Evolutionary conservation across 2,113 vertebrate genomes (phyloP).

Genomic region (Gobius niger): DNA sequence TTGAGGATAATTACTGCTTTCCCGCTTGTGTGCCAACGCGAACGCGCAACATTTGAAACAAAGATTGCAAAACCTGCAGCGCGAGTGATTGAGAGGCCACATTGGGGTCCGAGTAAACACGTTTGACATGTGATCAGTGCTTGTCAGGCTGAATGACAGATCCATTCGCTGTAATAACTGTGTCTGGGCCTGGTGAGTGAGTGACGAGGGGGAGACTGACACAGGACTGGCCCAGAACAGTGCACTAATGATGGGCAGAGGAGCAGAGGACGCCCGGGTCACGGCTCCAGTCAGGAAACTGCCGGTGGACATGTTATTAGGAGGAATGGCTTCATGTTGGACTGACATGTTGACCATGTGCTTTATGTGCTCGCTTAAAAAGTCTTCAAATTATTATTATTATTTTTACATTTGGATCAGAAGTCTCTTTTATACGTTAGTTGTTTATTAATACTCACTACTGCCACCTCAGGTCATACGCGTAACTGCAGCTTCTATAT

Average conservation of each 20-base stretch:
- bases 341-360: too few species aligned
- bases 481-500: too few species aligned
- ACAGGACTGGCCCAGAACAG: background rate
- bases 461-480: too few species aligned
- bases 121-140: background rate
- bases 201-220: background rate
- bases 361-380: too few species aligned
- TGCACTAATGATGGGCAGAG: background rate
- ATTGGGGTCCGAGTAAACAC: background rate
- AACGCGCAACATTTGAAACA: too few species aligned
- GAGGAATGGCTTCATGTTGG: too few species aligned
- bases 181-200: background rate
- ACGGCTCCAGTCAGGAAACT: background rate
- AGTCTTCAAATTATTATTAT: too few species aligned
- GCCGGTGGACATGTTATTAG: background rate
- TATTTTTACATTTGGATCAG: too few species aligned
- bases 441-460: too few species aligned
- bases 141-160: slow-evolving; percentile 1
- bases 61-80: background rate
- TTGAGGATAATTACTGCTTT: too few species aligned
- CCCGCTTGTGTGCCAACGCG: too few species aligned
- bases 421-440: too few species aligned
- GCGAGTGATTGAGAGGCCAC: background rate
- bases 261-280: background rate
- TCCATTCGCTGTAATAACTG: background rate